phyloP scores from a whole-genome alignment of 1,140 invertebrate species.

The Idris sp. region DNA sequence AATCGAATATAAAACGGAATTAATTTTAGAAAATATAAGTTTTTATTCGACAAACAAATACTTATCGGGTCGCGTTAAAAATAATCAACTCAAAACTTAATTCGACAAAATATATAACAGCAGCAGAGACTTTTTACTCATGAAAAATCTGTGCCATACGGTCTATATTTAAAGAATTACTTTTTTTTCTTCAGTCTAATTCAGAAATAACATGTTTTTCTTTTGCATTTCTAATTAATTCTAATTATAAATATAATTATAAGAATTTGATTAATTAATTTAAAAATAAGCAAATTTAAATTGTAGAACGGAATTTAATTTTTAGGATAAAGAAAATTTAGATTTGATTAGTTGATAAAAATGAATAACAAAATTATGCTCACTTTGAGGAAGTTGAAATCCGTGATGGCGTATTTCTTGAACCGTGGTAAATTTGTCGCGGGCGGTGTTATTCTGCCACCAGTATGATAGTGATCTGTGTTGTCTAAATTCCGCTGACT shows the following conservation, averaged over 20 bases:
- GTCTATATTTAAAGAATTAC: slow-evolving; percentile 21
- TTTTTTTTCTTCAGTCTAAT: too few species aligned
- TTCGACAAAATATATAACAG: slow-evolving; percentile 15
- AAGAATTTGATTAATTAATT: too few species aligned
- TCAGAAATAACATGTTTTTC: too few species aligned
- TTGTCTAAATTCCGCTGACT: slow-evolving; percentile 72
- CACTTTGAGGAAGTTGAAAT: slow-evolving; percentile 95
- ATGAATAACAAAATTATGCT: slow-evolving; percentile 45
- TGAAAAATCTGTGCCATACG: slow-evolving; percentile 22
- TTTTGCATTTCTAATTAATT: too few species aligned
- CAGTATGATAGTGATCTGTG: slow-evolving; percentile 82
- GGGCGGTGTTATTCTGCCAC: slow-evolving; percentile 88
- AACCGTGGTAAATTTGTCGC: slow-evolving; percentile 91
- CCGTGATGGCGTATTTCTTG: slow-evolving; percentile 91
- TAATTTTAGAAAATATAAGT: slow-evolving; percentile 10
- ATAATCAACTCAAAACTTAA: slow-evolving; percentile 17
- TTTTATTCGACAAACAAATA: background rate
- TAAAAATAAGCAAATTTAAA: background rate
- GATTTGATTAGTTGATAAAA: background rate
- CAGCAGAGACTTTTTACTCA: slow-evolving; percentile 18
- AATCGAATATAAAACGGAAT: background rate
- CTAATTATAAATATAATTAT: too few species aligned
- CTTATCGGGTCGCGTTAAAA: slow-evolving; percentile 14
- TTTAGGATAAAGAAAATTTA: too few species aligned
- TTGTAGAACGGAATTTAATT: slow-evolving; percentile 1